phyloP scores from a whole-genome alignment of 2,113 vertebrate genomes.

The Tautogolabrus adspersus region DNA sequence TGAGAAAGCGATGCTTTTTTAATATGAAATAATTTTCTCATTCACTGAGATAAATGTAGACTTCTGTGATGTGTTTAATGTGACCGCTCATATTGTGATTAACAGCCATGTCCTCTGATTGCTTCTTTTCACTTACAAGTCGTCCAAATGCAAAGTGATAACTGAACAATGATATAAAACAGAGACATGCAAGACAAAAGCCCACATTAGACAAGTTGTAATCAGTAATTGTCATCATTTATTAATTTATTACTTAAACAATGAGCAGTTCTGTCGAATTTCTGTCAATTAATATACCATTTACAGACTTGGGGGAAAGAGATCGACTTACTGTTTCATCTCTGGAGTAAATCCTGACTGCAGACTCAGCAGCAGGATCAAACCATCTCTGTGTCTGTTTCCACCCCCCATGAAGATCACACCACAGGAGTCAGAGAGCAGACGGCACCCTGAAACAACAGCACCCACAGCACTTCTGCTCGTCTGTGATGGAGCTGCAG shows the following conservation, averaged over 20 bases:
- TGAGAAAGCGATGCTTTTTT: too few species aligned
- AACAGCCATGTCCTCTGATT: too few species aligned
- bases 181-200: not conserved
- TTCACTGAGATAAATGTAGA: too few species aligned
- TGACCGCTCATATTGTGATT: too few species aligned
- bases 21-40: too few species aligned
- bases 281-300: too few species aligned
- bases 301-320: not conserved
- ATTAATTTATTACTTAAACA: not conserved
- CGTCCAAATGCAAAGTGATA: too few species aligned
- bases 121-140: too few species aligned
- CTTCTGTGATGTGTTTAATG: too few species aligned
- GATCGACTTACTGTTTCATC: not conserved
- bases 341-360: not conserved
- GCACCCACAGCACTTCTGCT: slow-evolving; percentile 34
- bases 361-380: slow-evolving; percentile 10
- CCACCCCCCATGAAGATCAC: slow-evolving; percentile 42
- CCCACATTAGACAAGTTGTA: not conserved
- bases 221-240: not conserved
- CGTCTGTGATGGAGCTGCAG: slow-evolving; percentile 31
- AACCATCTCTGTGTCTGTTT: slow-evolving; percentile 15
- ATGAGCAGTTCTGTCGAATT: not conserved
- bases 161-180: not conserved
- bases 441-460: slow-evolving; percentile 65
- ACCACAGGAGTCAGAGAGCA: slow-evolving; percentile 48